Base-by-base conservation (phyloP, 2,797 vertebrate species). In the Sebastes nivosus region DNA sequence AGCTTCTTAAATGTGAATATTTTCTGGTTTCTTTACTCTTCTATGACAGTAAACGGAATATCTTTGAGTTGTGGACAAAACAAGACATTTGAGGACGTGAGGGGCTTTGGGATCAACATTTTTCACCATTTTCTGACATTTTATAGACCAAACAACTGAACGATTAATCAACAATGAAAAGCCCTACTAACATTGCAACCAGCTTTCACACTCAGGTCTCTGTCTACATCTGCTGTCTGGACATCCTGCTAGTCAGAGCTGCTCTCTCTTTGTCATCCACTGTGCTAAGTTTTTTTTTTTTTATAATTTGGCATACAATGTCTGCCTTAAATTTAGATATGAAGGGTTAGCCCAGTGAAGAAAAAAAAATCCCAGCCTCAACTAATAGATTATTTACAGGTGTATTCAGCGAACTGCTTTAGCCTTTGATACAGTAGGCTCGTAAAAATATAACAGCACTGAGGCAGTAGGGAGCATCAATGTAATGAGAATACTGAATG, bases 191-290 rank as follows among this genome's bases (percentile, higher is more conserved):
- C 55, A 67, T 24, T 14, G 52, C 61, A 83, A 77, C 74, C 68
- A 79, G 67, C 68, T 65, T 74, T 80, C 79, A 82, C 71, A 69
- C 78, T 72, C 46, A 29, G 20, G 38, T 54, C 54, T 77, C 20
- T 70, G 70, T 50, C 30, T 63, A 84, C 59, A 81, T 87, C 73
- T 80, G 50, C 22, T 61, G 9, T 52, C 13, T 74, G 22, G 60
- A 69, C 63, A 46, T 60, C 10, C 7, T 32, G 38, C 30, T 20
- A 18, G 38, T 65, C 29, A 27, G 29, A 75, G 14, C 55, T 25
- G 55, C 2, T 72, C 74, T 66, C 12, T 24, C 34, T 42, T 7
- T 42, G 30, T 38, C 7, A 34, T 36, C 58, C 46, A 67, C 30
- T 30, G 50, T 16, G 18, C 16, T 54, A 9, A 60, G 12, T 5